Evolutionary conservation across 2,797 vertebrate species (phyloP).

Genomic region (Scleropages formosus): DNA sequence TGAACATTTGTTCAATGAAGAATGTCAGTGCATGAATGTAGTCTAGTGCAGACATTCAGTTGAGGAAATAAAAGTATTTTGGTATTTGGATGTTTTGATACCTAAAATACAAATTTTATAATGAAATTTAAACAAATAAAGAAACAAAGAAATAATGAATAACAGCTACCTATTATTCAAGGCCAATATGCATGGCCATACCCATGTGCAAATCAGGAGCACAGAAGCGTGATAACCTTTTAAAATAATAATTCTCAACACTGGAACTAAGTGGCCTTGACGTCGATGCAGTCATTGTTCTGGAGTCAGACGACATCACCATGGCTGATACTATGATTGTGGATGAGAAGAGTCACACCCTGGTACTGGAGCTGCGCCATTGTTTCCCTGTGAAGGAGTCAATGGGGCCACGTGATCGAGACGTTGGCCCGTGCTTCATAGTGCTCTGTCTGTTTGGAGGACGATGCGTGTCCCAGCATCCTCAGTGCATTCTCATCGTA

Average conservation of each 20-base stretch:
- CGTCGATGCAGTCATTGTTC: not conserved
- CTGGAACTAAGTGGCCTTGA: not conserved
- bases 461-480: constrained; percentile 33
- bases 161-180: not conserved
- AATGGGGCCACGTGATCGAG: constrained; percentile 42
- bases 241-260: not conserved
- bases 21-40: too few species aligned
- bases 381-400: constrained; percentile 32
- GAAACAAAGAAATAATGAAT: constrained; percentile 4
- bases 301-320: not conserved
- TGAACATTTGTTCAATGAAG: too few species aligned
- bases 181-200: not conserved
- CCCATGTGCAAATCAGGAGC: not conserved
- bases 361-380: constrained; percentile 22
- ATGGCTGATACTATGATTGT: not conserved
- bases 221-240: not conserved
- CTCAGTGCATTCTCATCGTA: constrained; percentile 35
- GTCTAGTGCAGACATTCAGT: too few species aligned
- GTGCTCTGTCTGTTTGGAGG: constrained; percentile 33
- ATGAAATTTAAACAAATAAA: too few species aligned
- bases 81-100: too few species aligned
- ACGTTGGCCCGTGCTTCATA: constrained; percentile 27
- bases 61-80: too few species aligned
- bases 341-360: constrained; percentile 10
- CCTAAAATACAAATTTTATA: too few species aligned